Base-by-base conservation (phyloP, 2,888 invertebrate species). In the Tetramorium bicarinatum region DNA sequence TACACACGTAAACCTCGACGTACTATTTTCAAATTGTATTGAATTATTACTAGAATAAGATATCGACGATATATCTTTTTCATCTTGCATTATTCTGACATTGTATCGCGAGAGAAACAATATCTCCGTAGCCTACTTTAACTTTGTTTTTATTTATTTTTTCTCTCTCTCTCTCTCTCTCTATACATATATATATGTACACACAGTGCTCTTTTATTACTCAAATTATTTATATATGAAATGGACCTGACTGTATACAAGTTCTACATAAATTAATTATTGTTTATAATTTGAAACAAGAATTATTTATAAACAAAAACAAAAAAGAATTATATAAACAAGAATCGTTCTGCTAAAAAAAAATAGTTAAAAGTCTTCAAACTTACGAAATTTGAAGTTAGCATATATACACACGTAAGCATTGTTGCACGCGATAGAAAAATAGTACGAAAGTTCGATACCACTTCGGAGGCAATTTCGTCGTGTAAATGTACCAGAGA, bases 1-100 rank as follows among this genome's bases (percentile, higher is more conserved):
- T 21, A 41, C 1, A 72, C 47, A 7, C 18, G 18, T 47, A 18
- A 29, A 15, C 49, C 34, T 29, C 41, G 29, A 41, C 13, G 18
- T 41, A 18, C 56, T 77, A 77, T 47, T 56, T 77, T 56, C 56
- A 77, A 67, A 44, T 44, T 67, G 25, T 15, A 9, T 54, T 67
- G 47, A 67, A 77, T 44, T 47, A 77, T 67, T 77, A 44, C 1
- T 15, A 38, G 21, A 75, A 75, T 44, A 18, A 9, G 18, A 76
- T 38, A 38, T 34, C 18, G 52, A 64, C n/a, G 52, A 52, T 54
- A 44, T n/a, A 7, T 25, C 52, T 41, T 25, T 25, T 29, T 59
- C 13, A 44, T 74, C 18, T 61, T 59, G 18, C 25, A 15, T 54
- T 59, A 72, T 13, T 25, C 25, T 8, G 56, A 59, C 25, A 25